These are phyloP conservation scores for Sternotherus odoratus DNA, from an alignment of 2,797 vertebrate species.

Conservation along the genomic window DNA sequence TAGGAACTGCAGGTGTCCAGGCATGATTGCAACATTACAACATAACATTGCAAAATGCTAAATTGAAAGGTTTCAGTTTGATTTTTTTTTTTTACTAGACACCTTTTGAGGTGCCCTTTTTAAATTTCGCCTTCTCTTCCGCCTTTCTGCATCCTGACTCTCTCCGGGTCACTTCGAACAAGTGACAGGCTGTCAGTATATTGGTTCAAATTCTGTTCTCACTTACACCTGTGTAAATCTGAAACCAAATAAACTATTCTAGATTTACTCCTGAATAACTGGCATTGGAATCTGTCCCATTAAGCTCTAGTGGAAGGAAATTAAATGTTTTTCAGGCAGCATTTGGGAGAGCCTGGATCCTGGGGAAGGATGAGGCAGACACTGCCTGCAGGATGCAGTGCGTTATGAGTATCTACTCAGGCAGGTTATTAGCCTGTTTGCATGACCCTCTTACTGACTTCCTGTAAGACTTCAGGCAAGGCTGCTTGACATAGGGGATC, in stretches of 20 bases:
- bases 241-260: accelerated
- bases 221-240: neutral
- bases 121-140: neutral
- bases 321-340: accelerated
- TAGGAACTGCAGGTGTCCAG: neutral
- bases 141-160: neutral
- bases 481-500: accelerated
- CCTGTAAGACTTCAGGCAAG: neutral
- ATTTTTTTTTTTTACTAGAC: neutral
- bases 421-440: neutral
- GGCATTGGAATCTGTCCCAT: neutral
- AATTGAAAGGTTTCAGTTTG: neutral
- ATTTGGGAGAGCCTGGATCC: neutral
- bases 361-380: neutral
- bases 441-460: accelerated
- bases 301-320: accelerated
- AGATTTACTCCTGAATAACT: neutral
- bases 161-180: neutral
- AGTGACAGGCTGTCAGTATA: accelerated
- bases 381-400: neutral
- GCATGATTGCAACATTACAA: too few species aligned
- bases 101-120: neutral
- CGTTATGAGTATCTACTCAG: accelerated
- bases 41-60: neutral
- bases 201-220: neutral